Evolutionary conservation across 2,113 vertebrate species (phyloP).

Genomic region (Istiophorus platypterus): DNA sequence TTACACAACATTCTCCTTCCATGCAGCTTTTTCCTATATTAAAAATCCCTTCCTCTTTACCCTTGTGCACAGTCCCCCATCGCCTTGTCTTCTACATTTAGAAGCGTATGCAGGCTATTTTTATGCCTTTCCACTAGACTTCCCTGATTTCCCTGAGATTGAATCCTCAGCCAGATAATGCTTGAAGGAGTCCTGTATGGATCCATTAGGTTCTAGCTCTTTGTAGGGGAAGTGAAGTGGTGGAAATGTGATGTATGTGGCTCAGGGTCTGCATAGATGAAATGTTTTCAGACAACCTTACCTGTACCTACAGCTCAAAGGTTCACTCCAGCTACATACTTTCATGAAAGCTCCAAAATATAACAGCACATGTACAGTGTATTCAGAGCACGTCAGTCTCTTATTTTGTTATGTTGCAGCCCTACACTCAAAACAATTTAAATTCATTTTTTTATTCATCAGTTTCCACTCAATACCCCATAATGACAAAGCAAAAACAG

Average conservation of each 20-base stretch:
- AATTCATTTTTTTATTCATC: too few species aligned
- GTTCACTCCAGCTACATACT: conserved; percentile 8
- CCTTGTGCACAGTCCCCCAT: conserved; percentile 1
- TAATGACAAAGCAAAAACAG: too few species aligned
- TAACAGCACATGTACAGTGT: background rate
- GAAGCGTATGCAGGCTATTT: conserved; percentile 59
- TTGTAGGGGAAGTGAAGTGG: conserved; percentile 68
- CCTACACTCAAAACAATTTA: too few species aligned
- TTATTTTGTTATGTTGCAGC: too few species aligned
- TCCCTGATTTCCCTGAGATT: conserved; percentile 59
- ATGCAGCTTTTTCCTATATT: background rate
- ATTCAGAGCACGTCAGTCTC: too few species aligned
- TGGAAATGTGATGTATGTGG: conserved; percentile 56
- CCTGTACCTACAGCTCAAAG: conserved; percentile 18
- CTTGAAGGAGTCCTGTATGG: conserved; percentile 55
- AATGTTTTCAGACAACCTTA: conserved; percentile 52
- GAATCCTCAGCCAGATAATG: conserved; percentile 60
- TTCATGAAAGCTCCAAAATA: conserved; percentile 2
- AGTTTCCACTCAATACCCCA: too few species aligned
- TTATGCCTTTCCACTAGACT: conserved; percentile 59
- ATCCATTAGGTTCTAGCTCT: conserved; percentile 69
- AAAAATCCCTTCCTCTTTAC: conserved; percentile 27
- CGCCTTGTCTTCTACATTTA: background rate
- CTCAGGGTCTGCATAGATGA: conserved; percentile 34
- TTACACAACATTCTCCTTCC: conserved; percentile 1